phyloP scores from a whole-genome alignment of 1,140 invertebrate genomes.

The Scylla paramamosain region DNA sequence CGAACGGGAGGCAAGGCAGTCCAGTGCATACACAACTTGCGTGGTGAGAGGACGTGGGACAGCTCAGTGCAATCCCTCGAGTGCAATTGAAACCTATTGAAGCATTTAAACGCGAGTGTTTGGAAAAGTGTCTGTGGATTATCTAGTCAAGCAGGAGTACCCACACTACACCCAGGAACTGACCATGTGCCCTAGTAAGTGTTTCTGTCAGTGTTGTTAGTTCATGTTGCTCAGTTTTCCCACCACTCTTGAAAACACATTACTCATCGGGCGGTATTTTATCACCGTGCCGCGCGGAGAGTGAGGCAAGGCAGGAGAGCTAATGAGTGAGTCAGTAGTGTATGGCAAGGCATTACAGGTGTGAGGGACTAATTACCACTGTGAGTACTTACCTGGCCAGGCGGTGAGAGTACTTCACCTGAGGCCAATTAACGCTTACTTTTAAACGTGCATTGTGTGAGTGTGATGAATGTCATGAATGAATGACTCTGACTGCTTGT shows the following conservation, averaged over 20 bases:
- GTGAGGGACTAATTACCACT: not conserved
- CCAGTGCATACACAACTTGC: conserved; percentile 57
- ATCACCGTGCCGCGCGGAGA: not conserved
- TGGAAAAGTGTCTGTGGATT: conserved; percentile 34
- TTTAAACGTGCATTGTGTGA: too few relatives aligned
- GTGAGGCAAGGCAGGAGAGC: not conserved
- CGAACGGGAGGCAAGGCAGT: not conserved
- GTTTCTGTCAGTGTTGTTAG: not conserved
- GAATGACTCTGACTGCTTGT: not conserved
- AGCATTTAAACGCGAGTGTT: conserved; percentile 44
- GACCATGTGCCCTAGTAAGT: conserved; percentile 60
- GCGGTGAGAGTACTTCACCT: too few relatives aligned
- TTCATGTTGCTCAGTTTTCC: not conserved
- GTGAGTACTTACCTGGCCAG: too few relatives aligned
- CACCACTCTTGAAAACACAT: too few relatives aligned
- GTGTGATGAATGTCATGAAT: not conserved
- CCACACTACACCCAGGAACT: not conserved
- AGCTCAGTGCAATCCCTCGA: conserved; percentile 57
- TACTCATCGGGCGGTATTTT: not conserved
- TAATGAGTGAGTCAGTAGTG: not conserved
- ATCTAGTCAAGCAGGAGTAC: conserved; percentile 60
- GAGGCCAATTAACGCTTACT: too few relatives aligned
- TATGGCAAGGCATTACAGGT: not conserved
- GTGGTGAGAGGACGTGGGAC: not conserved
- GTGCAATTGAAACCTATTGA: conserved; percentile 53